phyloP scores from a whole-genome alignment of 2,888 invertebrate species.

The Morinoia aosen region DNA sequence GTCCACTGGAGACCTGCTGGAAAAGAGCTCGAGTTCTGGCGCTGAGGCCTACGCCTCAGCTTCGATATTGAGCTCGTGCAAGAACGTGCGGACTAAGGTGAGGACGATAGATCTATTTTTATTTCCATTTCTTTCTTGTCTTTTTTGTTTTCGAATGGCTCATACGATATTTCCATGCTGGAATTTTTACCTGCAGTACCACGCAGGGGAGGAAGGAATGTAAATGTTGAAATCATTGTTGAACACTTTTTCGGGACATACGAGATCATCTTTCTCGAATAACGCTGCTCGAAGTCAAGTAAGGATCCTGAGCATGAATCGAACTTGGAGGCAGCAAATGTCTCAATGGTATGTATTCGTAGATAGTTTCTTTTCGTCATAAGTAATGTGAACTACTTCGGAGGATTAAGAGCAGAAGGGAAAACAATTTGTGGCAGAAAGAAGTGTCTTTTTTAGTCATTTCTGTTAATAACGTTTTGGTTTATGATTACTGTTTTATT shows the following conservation, averaged over 20 bases:
- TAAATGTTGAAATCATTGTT: background rate
- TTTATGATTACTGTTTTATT: background rate
- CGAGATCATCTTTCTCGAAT: background rate
- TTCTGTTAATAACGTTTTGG: background rate
- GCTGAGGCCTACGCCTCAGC: slow-evolving; percentile 66
- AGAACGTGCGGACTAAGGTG: slow-evolving; percentile 62
- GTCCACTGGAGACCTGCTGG: slow-evolving; percentile 41
- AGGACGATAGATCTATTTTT: background rate
- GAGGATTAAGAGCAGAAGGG: background rate
- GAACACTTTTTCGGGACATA: background rate
- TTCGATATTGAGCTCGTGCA: slow-evolving; percentile 61
- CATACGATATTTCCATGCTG: background rate
- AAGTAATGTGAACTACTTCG: background rate
- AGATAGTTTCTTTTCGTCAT: background rate
- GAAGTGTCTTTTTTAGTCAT: background rate
- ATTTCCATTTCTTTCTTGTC: background rate
- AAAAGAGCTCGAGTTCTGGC: slow-evolving; percentile 54
- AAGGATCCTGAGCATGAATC: background rate
- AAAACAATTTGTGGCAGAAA: background rate
- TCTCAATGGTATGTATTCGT: background rate
- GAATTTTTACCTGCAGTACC: background rate
- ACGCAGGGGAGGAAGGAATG: background rate
- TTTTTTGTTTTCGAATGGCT: background rate
- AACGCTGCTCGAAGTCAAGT: background rate
- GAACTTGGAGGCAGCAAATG: background rate